Evolutionary conservation across 2,113 vertebrate genomes (phyloP), one percentile per base, ranked within the genome.

Genomic region (Sterna hirundo): DNA sequence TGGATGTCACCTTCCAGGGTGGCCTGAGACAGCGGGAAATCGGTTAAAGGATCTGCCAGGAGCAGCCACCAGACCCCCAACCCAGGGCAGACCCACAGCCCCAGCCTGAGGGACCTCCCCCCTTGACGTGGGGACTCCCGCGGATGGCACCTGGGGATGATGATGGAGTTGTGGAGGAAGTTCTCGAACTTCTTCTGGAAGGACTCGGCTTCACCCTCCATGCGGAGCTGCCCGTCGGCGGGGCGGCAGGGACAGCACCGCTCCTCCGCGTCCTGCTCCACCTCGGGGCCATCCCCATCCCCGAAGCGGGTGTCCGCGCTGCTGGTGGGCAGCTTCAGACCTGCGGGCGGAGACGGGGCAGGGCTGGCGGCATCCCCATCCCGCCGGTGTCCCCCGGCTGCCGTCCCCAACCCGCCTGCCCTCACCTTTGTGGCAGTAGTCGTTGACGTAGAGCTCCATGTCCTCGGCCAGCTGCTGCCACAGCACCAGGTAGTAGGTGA

Each of bases 161-260:
- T 98, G 97, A 98, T 98, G 52, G 98, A 98, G 66, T 98, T 98
- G 74, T 98, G 98, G 3, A 98, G 97, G 58, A 99, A 99, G 97
- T 98, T 99, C 92, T 99, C 98, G 9, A 98, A 98, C 86, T 98
- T 98, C 97, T 98, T 99, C 94, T 98, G 98, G 97, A 99, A 99
- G 47, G 98, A 98, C 58, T 96, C 95, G 0, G 97, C 97, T 30
- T 98, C 98, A 0, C 97, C 91, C 13, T 97, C 97, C 90, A 97
- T 34, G 38, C 32, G 96, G 42, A 97, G 86, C 26, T 98, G 98
- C 52, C 91, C 69, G 1, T 97, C 83, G 2, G 95, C 42, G 47
- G 94, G 90, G 16, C 98, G 98, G 88, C 98, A 98, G 3, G 98
- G 97, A 34, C 98, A 98, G 96, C 98, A 99, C 62, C 97, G 94